Evolutionary conservation across 2,797 vertebrate species (phyloP).

Genomic region (Crocidura indochinensis): DNA sequence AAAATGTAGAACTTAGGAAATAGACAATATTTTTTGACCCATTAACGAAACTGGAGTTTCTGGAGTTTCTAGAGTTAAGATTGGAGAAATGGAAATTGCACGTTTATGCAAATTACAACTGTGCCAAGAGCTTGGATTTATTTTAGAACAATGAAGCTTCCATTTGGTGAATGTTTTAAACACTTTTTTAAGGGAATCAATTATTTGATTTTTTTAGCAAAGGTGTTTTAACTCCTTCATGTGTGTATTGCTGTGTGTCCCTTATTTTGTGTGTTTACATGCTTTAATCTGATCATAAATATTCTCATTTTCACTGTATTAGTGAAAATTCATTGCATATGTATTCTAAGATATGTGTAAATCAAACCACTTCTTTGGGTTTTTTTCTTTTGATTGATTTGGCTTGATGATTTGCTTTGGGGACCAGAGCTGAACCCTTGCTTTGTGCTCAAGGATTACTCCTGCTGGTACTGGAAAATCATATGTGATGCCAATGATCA

Average conservation of each 20-base stretch:
- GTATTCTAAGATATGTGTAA: constrained; percentile 33
- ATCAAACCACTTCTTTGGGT: background rate
- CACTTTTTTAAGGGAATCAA: constrained; percentile 57
- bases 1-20: background rate
- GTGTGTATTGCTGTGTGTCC: background rate
- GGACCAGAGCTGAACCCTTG: too few relatives aligned
- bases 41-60: constrained; percentile 34
- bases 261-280: background rate
- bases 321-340: constrained; percentile 48
- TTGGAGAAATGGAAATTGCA: fast-evolving
- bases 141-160: constrained; percentile 58
- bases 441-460: too few relatives aligned
- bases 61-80: background rate
- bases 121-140: constrained; percentile 53
- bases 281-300: background rate
- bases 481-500: too few relatives aligned
- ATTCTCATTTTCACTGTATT: constrained; percentile 18
- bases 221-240: background rate
- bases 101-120: constrained; percentile 15
- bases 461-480: too few relatives aligned
- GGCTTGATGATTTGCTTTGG: too few relatives aligned
- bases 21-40: constrained; percentile 21
- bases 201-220: background rate
- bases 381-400: too few relatives aligned
- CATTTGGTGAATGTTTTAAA: constrained; percentile 35